Evolutionary conservation across 2,888 invertebrate species (phyloP), one percentile per base, ranked within the genome.

Genomic region (Sarcophaga variegata): DNA sequence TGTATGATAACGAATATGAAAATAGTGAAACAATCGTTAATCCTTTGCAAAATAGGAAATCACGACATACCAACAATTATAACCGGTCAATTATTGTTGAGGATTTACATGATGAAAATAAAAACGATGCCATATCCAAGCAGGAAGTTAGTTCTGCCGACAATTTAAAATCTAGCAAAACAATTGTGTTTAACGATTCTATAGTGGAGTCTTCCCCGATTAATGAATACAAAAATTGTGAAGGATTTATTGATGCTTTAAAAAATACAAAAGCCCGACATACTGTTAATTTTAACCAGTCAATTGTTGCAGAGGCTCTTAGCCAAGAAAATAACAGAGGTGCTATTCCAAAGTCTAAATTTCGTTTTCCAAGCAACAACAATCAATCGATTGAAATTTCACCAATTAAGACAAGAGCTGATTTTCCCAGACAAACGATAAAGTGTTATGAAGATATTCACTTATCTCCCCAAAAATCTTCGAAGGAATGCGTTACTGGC

Each of bases 371-470:
- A 60, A 69, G 60, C 20, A 37, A 63, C 79, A 76, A 69, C 47
- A 69, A 71, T 20, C 17, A 74, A n/a, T 4, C 45, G n/a, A 69
- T 67, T 12, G 79, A 75, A 66, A 81, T 49, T 17, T 75, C 75
- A 2, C 54, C 63, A 4, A 10, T 5, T 20, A 54, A 45, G 12
- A 12, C 20, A 4, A 60, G 37, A n/a, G 17, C 47, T 1, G 45
- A 22, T 81, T n/a, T 47, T n/a, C 11, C 8, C 11, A 22, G 45
- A 45, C 60, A 60, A 81, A 67, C 66, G 3, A 22, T 45, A 14
- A 20, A 70, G 69, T 81, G 67, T 11, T 67, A 67, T 72, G 74
- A 77, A 63, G 76, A 81, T 47, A 84, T 66, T 2, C 8, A 17
- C n/a, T 59, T 14, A 10, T 69, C 81, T 45, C 25, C 77, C 12